Conservation (phyloP, 2,113 vertebrate genomes). For the Ornithorhynchus anatinus region DNA sequence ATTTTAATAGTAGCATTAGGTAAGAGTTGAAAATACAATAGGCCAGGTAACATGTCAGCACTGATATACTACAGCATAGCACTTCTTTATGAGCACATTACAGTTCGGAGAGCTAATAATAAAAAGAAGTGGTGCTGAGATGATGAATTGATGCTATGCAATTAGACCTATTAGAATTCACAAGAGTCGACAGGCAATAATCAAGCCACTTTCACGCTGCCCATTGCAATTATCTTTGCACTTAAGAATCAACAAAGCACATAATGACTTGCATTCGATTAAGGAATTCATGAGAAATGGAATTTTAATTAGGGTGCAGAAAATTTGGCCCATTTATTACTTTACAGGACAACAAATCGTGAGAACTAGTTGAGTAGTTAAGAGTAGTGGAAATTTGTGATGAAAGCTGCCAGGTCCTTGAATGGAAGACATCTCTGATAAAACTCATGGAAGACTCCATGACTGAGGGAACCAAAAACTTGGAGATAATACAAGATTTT, state of each 20-base stretch:
- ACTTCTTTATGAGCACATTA: slow-evolving; percentile 79
- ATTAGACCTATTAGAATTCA: slow-evolving; percentile 88
- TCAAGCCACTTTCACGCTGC: slow-evolving; percentile 87
- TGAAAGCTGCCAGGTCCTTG: background rate
- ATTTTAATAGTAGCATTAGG: slow-evolving; percentile 67
- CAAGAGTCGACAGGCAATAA: slow-evolving; percentile 87
- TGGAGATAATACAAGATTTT: background rate
- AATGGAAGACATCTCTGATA: slow-evolving; percentile 5
- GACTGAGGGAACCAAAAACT: background rate
- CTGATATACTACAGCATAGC: slow-evolving; percentile 75
- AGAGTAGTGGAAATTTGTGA: slow-evolving; percentile 28
- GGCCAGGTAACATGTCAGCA: slow-evolving; percentile 75
- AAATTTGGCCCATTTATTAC: slow-evolving; percentile 75
- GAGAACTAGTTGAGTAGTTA: slow-evolving; percentile 64
- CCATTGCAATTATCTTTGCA: slow-evolving; percentile 89
- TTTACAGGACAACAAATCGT: slow-evolving; percentile 74
- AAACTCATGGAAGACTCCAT: slow-evolving; percentile 1
- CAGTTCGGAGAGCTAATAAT: slow-evolving; percentile 77
- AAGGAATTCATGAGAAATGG: slow-evolving; percentile 83
- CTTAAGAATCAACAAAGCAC: slow-evolving; percentile 97
- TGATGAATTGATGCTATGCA: slow-evolving; percentile 83
- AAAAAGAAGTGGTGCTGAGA: slow-evolving; percentile 82
- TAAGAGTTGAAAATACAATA: slow-evolving; percentile 68
- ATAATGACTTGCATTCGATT: slow-evolving; percentile 88
- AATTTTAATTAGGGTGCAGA: slow-evolving; percentile 78